Evolutionary conservation across 2,888 invertebrate genomes (phyloP).

Genomic region (Junonia oenone): DNA sequence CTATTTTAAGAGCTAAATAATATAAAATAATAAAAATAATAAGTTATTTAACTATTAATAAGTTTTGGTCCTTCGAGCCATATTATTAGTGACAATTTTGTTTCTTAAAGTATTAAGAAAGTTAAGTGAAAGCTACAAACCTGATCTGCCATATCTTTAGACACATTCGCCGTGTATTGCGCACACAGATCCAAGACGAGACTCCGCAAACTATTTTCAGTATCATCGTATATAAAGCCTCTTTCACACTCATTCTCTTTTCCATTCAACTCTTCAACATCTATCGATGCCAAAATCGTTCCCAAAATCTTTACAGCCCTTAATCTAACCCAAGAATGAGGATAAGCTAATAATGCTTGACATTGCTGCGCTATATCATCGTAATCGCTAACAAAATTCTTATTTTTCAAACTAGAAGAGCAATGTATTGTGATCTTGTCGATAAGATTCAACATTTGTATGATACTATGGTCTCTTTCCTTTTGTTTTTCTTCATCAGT

Average conservation of each 20-base stretch:
- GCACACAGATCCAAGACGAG: slow-evolving; percentile 87
- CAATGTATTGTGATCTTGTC: slow-evolving; percentile 84
- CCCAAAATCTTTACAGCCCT: slow-evolving; percentile 88
- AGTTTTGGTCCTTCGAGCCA: neutral
- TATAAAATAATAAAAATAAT: neutral
- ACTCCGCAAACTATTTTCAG: slow-evolving; percentile 81
- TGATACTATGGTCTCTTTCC: slow-evolving; percentile 85
- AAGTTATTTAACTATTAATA: neutral
- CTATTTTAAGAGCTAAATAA: neutral
- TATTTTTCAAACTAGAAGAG: slow-evolving; percentile 76
- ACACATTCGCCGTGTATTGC: slow-evolving; percentile 84
- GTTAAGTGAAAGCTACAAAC: slow-evolving; percentile 38
- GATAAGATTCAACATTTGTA: slow-evolving; percentile 85
- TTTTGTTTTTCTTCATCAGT: slow-evolving; percentile 81
- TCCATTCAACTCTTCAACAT: slow-evolving; percentile 79
- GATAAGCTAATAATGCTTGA: slow-evolving; percentile 86
- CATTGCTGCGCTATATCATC: slow-evolving; percentile 83
- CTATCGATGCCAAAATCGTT: slow-evolving; percentile 82
- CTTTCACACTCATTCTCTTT: slow-evolving; percentile 57
- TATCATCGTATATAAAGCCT: slow-evolving; percentile 82
- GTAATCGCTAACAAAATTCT: slow-evolving; percentile 60
- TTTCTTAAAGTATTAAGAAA: neutral
- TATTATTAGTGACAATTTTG: neutral
- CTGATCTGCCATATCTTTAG: slow-evolving; percentile 87
- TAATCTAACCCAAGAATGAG: slow-evolving; percentile 92